Percentiles rank a stretch among this genome's conserved stretches.
These are phyloP conservation scores for Yponomeuta cagnagella DNA, from an alignment of 2,888 invertebrate species.

Conservation along the genomic window DNA sequence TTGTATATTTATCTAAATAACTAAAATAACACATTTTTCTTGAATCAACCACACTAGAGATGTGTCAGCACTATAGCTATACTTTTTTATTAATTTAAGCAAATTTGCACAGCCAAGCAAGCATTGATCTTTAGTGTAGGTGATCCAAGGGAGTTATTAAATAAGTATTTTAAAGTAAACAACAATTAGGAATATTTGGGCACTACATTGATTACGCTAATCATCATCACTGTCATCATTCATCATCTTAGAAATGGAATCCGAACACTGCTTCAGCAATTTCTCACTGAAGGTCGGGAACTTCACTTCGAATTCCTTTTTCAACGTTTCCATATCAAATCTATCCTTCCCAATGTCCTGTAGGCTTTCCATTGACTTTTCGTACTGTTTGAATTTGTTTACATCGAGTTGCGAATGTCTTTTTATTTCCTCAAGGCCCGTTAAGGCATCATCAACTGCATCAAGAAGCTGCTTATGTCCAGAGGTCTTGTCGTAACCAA, in stretches of 20 bases:
- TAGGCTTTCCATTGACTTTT: conserved; percentile 33
- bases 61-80: no score
- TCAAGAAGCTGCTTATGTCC: conserved; percentile 58
- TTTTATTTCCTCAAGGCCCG: conserved; percentile 55
- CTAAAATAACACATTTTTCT: no score
- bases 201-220: neutral
- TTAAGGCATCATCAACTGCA: conserved; percentile 57
- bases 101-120: no score
- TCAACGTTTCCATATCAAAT: conserved; percentile 45
- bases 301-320: conserved; percentile 45
- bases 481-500: conserved; percentile 49
- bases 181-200: no score
- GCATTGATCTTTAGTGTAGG: no score
- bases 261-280: conserved; percentile 50
- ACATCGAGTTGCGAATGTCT: conserved; percentile 51
- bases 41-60: no score
- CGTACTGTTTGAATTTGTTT: conserved; percentile 47
- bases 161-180: no score
- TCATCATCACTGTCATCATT: conserved; percentile 33
- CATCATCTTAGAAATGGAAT: conserved; percentile 46
- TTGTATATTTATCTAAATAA: no score
- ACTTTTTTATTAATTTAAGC: no score
- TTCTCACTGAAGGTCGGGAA: conserved; percentile 56
- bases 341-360: conserved; percentile 41
- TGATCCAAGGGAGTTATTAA: no score